Conservation (phyloP, 92 coral and sea anemone genomes). For the Bergia sp. region DNA sequence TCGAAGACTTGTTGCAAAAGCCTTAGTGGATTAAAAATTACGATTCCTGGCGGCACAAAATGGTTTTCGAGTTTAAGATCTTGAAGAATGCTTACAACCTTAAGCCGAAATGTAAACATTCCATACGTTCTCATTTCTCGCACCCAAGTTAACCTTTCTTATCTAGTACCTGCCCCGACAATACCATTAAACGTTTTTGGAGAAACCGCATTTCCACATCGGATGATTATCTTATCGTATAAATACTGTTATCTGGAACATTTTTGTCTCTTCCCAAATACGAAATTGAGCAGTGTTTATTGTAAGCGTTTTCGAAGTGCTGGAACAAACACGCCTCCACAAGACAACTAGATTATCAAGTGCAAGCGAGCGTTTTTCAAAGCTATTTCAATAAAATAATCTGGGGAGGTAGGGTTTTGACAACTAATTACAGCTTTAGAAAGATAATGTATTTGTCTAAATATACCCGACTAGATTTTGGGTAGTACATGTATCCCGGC, state of each 20-base stretch:
- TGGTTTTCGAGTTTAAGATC: slow-evolving; percentile 2
- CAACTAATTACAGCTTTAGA: not conserved
- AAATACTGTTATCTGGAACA: slow-evolving; percentile 31
- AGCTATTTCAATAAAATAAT: slow-evolving; percentile 8
- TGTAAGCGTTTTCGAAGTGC: slow-evolving; percentile 27
- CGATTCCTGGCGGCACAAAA: not conserved
- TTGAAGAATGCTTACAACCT: not conserved
- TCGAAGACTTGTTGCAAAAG: not conserved
- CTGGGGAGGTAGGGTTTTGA: not conserved
- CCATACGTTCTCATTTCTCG: slow-evolving; percentile 5
- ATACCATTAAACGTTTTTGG: slow-evolving; percentile 16
- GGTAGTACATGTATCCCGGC: not conserved
- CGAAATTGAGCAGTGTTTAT: slow-evolving; percentile 37
- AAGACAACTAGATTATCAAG: not conserved
- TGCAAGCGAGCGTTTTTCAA: too few species aligned
- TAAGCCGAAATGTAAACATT: slow-evolving; percentile 33
- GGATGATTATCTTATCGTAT: slow-evolving; percentile 40
- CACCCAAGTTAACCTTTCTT: slow-evolving; percentile 48
- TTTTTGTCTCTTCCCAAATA: slow-evolving; percentile 18
- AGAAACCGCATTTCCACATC: slow-evolving; percentile 45
- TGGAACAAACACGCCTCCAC: slow-evolving; percentile 35
- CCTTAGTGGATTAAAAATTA: not conserved
- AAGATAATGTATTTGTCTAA: slow-evolving; percentile 2
- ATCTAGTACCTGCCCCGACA: slow-evolving; percentile 37
- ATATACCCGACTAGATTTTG: slow-evolving; percentile 31